These are phyloP conservation scores for Pseudochirops corinnae DNA, from an alignment of 2,797 vertebrate genomes.

Conservation along the genomic window DNA sequence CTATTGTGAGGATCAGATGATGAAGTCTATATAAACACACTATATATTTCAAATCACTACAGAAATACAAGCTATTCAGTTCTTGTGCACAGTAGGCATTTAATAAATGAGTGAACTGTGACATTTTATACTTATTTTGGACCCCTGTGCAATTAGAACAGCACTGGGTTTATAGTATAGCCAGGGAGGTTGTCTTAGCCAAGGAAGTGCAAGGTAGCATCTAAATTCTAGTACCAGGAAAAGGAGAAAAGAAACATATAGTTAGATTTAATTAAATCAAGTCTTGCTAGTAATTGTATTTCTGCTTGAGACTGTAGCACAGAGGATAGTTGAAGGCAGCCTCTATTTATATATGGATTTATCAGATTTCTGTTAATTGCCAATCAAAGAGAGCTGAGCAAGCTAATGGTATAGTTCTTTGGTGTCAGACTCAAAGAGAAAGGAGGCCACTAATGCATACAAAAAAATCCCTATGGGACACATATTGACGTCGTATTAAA, in stretches of 20 bases:
- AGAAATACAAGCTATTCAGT: background rate
- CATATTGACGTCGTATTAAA: background rate
- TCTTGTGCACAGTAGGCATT: background rate
- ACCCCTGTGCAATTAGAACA: background rate
- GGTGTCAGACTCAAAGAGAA: background rate
- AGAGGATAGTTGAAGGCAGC: background rate
- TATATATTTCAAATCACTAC: background rate
- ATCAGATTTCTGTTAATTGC: background rate
- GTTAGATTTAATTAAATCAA: background rate
- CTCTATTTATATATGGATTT: background rate
- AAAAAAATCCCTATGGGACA: background rate
- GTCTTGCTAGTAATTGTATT: background rate
- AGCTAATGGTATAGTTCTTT: background rate
- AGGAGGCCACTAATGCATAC: background rate
- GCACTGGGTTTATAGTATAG: background rate
- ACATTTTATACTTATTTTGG: background rate
- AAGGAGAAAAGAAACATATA: background rate
- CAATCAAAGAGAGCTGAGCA: background rate
- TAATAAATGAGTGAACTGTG: background rate
- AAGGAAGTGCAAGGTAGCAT: background rate
- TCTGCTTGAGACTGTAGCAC: background rate
- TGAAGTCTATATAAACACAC: background rate
- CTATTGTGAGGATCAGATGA: background rate
- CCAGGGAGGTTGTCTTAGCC: background rate
- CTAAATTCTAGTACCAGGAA: background rate